Evolutionary conservation across 64 coral and sea anemone genomes (phyloP), one percentile per base, ranked within the genome.

Genomic region (Pocillopora damicornis): DNA sequence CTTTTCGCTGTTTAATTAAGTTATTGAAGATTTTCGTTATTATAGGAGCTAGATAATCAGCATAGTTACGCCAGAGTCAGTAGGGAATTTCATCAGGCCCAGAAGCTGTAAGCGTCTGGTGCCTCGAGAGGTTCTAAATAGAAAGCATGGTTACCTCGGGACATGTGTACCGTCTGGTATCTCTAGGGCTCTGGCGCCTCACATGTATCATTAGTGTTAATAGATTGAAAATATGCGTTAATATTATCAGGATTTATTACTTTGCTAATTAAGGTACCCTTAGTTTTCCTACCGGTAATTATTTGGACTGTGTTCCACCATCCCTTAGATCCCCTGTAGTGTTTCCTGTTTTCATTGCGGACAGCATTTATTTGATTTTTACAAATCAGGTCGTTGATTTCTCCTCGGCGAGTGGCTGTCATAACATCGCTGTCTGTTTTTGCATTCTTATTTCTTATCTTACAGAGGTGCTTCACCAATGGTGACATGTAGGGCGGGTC

Each of bases 151-250:
- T 64, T 35, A 89, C 76, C 45, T 76, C 63, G 58, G 87, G 75
- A 78, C 61, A 38, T 79, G 14, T 58, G 73, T 78, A 77, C 63
- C 87, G 15, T 76, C 61, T 59, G 87, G 79, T 58, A 89, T 74
- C 74, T 77, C 25, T 37, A 79, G 38, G 45, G 87, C 64, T 79
- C 61, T 20, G 80, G 80, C 37, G 91, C 80, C 63, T 23, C 34
- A 80, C 89, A 86, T 63, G 75, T 63, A 23, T 89, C 60, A 72
- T 93, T 87, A 17, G 92, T 93, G 64, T 78, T 89, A 38, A 93
- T 89, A 56, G 74, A 65, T 9, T 90, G 80, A 67, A 90, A 90
- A 65, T 80, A 90, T 79, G 61, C 56, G 56, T 89, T 86, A 25
- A 93, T 80, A 64, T 79, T 75, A 20, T 86, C 63, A 56, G 63